Conservation (phyloP, 2,113 vertebrate species). For the Callocephalon fimbriatum region DNA sequence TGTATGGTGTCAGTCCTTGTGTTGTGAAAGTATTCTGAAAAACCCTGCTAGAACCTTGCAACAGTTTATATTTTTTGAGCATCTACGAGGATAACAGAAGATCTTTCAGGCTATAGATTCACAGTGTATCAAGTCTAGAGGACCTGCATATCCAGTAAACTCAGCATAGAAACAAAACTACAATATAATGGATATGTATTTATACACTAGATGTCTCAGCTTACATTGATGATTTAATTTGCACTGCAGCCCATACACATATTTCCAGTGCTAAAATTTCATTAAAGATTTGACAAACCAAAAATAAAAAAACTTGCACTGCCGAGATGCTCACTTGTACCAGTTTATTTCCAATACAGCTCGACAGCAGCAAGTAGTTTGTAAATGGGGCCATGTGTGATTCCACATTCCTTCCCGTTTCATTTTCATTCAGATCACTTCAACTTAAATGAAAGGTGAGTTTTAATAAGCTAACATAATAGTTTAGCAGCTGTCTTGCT, state of each 20-base stretch:
- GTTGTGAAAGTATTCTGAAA: conserved; percentile 28
- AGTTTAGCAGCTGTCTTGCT: not conserved
- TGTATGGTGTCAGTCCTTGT: conserved; percentile 31
- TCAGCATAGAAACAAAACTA: not conserved
- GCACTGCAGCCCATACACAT: not conserved
- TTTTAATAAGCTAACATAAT: not conserved
- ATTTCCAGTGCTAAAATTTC: not conserved
- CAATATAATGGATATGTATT: not conserved
- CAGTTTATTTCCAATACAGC: not conserved
- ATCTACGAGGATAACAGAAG: not conserved
- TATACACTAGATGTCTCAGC: not conserved
- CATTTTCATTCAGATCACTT: not conserved
- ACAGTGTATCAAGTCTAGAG: not conserved
- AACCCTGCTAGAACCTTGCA: conserved; percentile 59
- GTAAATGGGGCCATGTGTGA: not conserved
- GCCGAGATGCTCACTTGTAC: not conserved
- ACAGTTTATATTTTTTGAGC: conserved; percentile 36
- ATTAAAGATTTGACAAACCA: not conserved
- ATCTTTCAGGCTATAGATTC: conserved; percentile 4
- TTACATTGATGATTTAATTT: not conserved
- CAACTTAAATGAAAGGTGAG: not conserved
- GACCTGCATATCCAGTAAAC: not conserved
- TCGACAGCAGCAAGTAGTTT: not conserved
- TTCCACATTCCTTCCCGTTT: not conserved
- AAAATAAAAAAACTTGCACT: not conserved